Evolutionary conservation across 1,140 invertebrate genomes (phyloP), one percentile per base, ranked within the genome.

Genomic region (Ips nitidus): DNA sequence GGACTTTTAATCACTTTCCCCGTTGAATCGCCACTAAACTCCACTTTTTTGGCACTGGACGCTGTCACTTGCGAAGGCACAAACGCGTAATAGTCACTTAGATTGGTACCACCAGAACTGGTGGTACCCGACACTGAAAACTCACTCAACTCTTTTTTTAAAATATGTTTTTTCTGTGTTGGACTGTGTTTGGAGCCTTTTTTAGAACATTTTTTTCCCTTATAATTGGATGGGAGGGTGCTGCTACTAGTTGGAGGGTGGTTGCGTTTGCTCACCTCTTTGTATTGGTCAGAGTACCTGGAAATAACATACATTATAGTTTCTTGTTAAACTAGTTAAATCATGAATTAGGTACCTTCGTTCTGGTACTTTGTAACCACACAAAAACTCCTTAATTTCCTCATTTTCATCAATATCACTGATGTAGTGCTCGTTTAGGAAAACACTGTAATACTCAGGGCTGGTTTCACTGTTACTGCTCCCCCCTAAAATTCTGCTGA

Each of bases 361-460:
- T 52, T 76, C 74, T 5, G 71, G 75, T 22, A 69, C 69, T 53
- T 74, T 72, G 50, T 76, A 77, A 2, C 75, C 76, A 52, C 64
- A 73, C 8, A 71, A 68, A 66, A 79, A 79, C 53, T 79, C 61
- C 66, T 78, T 79, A 52, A 79, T 76, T 66, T 79, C 78, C 66
- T 78, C 78, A 64, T 80, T 79, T 72, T 80, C 79, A 58, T 80
- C 79, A 57, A 80, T 80, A 64, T 80, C 79, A 37, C 76, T 78
- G 55, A 80, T 80, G 71, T 79, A 80, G 62, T 80, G 78, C 50
- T 80, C 78, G 52, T 79, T 80, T 56, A 73, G 76, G 53, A 73
- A 78, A 2, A 79, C 72, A 38, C 62, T 75, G 66, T 75, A 74
- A 52, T 75, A 76, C 7, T 76, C 72, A 8, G 75, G 76, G 40